Conservation (phyloP, 2,888 invertebrate species). For the Sepiola atlantica region DNA sequence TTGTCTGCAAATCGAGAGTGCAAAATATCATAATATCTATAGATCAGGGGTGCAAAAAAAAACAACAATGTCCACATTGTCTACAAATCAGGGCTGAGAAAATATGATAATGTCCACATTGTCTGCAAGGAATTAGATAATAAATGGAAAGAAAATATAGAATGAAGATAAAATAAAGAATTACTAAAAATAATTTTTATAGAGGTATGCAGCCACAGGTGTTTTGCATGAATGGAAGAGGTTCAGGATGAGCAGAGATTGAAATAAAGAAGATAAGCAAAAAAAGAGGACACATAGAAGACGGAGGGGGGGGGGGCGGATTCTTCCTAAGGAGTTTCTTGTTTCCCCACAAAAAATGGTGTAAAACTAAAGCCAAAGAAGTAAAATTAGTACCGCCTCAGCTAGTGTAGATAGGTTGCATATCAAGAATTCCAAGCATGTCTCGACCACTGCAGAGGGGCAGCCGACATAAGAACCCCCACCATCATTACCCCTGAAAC, state of each 20-base stretch:
- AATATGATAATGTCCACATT: not conserved
- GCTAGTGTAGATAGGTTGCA: not conserved
- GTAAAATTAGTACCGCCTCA: not conserved
- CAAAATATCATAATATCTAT: no score
- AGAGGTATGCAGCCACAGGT: not conserved
- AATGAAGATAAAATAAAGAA: no score
- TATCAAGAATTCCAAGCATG: not conserved
- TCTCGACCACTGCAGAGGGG: constrained; percentile 1
- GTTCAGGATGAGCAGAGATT: not conserved
- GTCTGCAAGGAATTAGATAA: not conserved
- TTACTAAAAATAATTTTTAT: not conserved
- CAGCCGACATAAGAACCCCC: not conserved
- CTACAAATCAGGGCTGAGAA: no score
- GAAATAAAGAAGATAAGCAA: not conserved
- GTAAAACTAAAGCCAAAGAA: not conserved
- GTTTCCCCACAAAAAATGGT: not conserved
- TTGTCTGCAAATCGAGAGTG: no score
- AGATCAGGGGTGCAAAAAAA: no score
- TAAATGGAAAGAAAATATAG: no score
- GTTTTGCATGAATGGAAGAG: not conserved
- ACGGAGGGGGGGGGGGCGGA: not conserved
- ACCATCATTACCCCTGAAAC: not conserved
- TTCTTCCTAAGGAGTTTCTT: not conserved
- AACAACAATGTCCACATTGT: no score
- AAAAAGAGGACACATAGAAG: not conserved